Evolutionary conservation across 2,113 vertebrate genomes (phyloP).

Genomic region (Lophochroa leadbeateri): DNA sequence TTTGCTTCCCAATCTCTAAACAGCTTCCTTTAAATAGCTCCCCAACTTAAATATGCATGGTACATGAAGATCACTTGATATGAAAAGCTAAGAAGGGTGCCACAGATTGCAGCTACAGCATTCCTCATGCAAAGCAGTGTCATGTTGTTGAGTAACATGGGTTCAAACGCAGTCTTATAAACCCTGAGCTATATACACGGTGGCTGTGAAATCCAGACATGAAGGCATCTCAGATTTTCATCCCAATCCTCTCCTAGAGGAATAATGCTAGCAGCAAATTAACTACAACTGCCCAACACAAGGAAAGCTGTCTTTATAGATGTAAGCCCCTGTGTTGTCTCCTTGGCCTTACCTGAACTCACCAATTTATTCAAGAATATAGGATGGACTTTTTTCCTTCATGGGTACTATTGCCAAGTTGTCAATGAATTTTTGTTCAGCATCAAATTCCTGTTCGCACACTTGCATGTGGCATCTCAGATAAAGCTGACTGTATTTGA

Average conservation of each 20-base stretch:
- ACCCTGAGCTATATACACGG: neutral
- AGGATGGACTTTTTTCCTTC: too few relatives aligned
- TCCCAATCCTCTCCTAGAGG: neutral
- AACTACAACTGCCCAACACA: neutral
- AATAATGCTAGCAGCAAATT: neutral
- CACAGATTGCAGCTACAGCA: neutral
- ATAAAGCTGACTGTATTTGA: neutral
- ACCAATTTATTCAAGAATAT: neutral
- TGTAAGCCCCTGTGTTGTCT: accelerated
- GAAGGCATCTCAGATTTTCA: neutral
- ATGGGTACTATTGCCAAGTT: neutral
- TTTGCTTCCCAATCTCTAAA: neutral
- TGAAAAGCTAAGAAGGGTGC: neutral
- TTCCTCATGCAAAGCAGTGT: neutral
- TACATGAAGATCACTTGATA: accelerated
- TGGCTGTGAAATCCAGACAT: neutral
- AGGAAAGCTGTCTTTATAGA: neutral
- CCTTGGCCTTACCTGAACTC: neutral
- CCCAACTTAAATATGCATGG: accelerated
- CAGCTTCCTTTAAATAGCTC: conserved; percentile 15
- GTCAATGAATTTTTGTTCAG: neutral
- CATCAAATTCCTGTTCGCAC: neutral
- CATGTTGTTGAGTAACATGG: accelerated
- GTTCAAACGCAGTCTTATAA: neutral
- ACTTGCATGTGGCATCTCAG: neutral